Conservation (phyloP, 2,797 vertebrate species). For the Cuculus canorus region DNA sequence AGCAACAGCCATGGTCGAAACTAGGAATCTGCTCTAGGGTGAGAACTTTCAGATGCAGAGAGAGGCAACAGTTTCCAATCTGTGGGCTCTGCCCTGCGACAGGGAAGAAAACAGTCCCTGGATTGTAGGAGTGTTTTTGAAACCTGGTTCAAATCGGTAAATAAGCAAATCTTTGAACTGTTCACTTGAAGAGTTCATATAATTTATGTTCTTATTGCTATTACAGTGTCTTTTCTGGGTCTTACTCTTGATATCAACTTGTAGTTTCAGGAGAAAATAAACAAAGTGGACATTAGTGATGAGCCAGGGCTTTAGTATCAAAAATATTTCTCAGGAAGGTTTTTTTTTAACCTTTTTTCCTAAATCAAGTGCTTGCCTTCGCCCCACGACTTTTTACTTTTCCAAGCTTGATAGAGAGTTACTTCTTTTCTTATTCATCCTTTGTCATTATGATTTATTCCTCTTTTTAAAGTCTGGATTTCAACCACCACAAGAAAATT, state of each 20-base stretch:
- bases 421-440: neutral
- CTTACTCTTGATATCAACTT: neutral
- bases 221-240: neutral
- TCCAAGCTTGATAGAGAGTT: neutral
- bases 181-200: neutral
- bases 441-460: neutral
- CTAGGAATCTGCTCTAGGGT: neutral
- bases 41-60: neutral
- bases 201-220: neutral
- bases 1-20: neutral
- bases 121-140: neutral
- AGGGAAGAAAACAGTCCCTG: neutral
- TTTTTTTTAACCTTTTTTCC: neutral
- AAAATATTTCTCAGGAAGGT: neutral
- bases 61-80: neutral
- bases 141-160: neutral
- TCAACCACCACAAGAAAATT: neutral
- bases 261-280: neutral
- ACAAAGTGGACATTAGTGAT: no score
- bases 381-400: neutral
- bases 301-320: neutral
- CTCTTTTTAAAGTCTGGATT: neutral
- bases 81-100: neutral
- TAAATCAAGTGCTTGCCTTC: neutral
- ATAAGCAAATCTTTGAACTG: neutral